Conservation (phyloP, 2,888 invertebrate genomes). For the Coenonympha glycerion region DNA sequence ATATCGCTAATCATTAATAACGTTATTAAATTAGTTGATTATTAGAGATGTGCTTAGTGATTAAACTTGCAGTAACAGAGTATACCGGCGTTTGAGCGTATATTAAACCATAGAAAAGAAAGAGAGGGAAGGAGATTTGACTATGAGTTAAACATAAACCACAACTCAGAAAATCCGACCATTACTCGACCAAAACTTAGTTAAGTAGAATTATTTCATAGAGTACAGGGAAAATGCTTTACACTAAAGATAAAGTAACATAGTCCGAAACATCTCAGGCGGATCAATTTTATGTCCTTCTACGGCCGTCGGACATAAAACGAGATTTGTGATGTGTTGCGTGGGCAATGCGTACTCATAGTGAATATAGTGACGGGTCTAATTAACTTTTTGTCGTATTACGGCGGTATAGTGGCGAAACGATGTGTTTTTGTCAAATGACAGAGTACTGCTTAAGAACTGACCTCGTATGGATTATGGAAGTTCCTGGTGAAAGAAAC, state of each 20-base stretch:
- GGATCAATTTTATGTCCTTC: constrained; percentile 9
- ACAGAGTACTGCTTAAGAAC: background rate
- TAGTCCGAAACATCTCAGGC: constrained; percentile 4
- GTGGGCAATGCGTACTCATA: constrained; percentile 24
- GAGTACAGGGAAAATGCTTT: background rate
- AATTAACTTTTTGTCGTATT: constrained; percentile 69
- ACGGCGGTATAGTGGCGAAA: constrained; percentile 1
- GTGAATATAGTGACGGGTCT: constrained; percentile 41
- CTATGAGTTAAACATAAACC: no score
- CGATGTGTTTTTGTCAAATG: constrained; percentile 1
- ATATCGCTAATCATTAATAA: constrained; percentile 1
- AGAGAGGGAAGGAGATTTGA: no score
- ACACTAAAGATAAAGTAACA: background rate
- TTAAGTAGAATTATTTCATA: no score
- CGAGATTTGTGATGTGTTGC: constrained; percentile 16
- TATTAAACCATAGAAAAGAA: no score
- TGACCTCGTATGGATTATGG: no score
- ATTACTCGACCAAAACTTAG: no score
- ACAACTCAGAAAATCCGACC: no score
- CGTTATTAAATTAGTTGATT: constrained; percentile 2
- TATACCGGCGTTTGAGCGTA: no score
- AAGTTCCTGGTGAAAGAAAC: background rate
- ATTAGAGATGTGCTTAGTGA: background rate
- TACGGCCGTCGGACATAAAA: constrained; percentile 10
- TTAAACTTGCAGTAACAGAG: no score